These are phyloP conservation scores for Lasius platythorax DNA, from an alignment of 2,888 invertebrate genomes.

Conservation along the genomic window DNA sequence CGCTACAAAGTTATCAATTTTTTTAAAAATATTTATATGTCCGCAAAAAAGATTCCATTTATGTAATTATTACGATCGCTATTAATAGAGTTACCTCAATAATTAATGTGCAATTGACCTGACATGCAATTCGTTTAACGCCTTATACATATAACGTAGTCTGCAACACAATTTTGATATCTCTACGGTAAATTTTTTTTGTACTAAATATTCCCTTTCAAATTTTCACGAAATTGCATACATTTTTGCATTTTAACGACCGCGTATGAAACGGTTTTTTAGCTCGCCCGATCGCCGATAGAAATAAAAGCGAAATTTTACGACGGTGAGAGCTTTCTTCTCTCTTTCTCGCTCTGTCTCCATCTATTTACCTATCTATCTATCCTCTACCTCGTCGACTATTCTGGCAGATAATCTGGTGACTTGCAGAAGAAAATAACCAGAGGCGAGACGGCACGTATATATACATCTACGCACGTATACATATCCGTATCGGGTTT, in stretches of 20 bases:
- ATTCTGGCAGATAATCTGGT: conserved; percentile 56
- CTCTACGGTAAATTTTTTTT: not conserved
- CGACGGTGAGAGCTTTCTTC: not conserved
- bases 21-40: not conserved
- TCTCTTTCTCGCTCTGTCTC: not conserved
- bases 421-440: conserved; percentile 78
- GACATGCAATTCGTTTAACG: not conserved
- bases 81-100: not conserved
- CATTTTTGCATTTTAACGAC: not conserved
- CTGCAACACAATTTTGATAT: not conserved
- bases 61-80: not conserved
- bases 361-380: not conserved
- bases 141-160: not conserved
- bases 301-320: conserved; percentile 21
- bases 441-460: conserved; percentile 58
- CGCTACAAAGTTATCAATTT: not conserved
- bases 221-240: not conserved
- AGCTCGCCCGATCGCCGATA: not conserved
- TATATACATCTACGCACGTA: conserved; percentile 47
- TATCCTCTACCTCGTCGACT: conserved; percentile 47
- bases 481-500: conserved; percentile 74
- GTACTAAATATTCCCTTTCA: not conserved
- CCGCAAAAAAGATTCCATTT: not conserved
- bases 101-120: not conserved
- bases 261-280: not conserved